Percentiles rank a stretch among this genome's conserved stretches.
Evolutionary conservation across 2,797 vertebrate genomes (phyloP).

Genomic region (Malacoraja senta): DNA sequence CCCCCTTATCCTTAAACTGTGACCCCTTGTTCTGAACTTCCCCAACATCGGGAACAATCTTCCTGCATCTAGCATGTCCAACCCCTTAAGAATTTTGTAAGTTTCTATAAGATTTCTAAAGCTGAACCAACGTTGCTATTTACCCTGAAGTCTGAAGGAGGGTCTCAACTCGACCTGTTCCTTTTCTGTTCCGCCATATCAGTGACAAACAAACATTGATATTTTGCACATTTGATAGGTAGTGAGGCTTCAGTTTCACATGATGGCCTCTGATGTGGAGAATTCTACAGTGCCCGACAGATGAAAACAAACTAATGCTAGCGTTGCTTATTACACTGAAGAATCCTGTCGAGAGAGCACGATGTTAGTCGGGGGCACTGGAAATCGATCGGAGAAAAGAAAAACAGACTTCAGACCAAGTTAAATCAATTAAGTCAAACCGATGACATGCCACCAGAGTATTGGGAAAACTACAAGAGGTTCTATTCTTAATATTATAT

Average conservation of each 20-base stretch:
- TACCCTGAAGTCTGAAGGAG: too few relatives aligned
- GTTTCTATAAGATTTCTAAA: too few relatives aligned
- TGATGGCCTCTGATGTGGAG: neutral
- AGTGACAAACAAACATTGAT: neutral
- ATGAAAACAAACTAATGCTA: neutral
- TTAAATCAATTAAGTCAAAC: slow-evolving; percentile 1
- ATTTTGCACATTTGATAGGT: neutral
- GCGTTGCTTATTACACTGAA: neutral
- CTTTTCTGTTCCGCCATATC: too few relatives aligned
- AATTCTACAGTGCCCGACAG: neutral
- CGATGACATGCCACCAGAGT: too few relatives aligned
- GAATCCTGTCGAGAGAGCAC: neutral
- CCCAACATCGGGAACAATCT: too few relatives aligned
- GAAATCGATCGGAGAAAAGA: neutral
- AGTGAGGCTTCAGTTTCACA: neutral
- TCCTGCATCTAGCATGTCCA: too few relatives aligned
- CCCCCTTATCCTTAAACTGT: too few relatives aligned
- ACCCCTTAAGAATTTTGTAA: too few relatives aligned
- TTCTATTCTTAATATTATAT: neutral
- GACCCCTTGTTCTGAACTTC: too few relatives aligned
- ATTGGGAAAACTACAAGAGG: neutral
- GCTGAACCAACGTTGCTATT: too few relatives aligned
- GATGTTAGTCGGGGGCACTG: neutral
- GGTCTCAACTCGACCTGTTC: too few relatives aligned
- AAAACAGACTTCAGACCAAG: neutral